Evolutionary conservation across 2,113 vertebrate genomes (phyloP).

Genomic region (Pica pica): DNA sequence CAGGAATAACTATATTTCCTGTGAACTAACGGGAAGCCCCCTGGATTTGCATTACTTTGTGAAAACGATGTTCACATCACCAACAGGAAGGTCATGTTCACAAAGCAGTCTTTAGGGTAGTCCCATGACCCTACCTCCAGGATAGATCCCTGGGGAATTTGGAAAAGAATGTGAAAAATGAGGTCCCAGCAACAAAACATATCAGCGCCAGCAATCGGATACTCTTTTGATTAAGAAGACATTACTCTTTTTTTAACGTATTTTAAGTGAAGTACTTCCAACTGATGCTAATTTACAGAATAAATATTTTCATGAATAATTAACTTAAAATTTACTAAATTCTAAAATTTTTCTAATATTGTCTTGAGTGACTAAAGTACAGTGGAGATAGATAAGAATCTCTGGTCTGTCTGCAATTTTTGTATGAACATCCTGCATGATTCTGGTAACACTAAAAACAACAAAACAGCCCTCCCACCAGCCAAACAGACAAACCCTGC

Average conservation of each 20-base stretch:
- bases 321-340: background rate
- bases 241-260: background rate
- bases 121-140: slow-evolving; percentile 56
- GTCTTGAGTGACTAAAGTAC: background rate
- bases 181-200: background rate
- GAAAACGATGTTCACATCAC: background rate
- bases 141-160: slow-evolving; percentile 15
- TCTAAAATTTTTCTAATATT: background rate
- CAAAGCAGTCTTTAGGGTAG: slow-evolving; percentile 33
- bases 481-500: background rate
- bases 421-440: slow-evolving; percentile 20
- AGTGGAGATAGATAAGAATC: slow-evolving; percentile 8
- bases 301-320: background rate
- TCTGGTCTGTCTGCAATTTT: slow-evolving; percentile 18
- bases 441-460: slow-evolving; percentile 21
- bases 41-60: slow-evolving; percentile 30
- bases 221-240: background rate
- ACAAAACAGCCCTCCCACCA: background rate
- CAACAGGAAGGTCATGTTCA: slow-evolving; percentile 24
- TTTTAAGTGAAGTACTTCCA: background rate
- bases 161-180: slow-evolving; percentile 34
- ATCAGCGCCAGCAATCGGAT: background rate
- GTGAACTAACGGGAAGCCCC: slow-evolving; percentile 39
- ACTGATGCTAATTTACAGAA: background rate
- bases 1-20: slow-evolving; percentile 59